Evolutionary conservation across 2,113 vertebrate species (phyloP).

Genomic region (Colaptes auratus): DNA sequence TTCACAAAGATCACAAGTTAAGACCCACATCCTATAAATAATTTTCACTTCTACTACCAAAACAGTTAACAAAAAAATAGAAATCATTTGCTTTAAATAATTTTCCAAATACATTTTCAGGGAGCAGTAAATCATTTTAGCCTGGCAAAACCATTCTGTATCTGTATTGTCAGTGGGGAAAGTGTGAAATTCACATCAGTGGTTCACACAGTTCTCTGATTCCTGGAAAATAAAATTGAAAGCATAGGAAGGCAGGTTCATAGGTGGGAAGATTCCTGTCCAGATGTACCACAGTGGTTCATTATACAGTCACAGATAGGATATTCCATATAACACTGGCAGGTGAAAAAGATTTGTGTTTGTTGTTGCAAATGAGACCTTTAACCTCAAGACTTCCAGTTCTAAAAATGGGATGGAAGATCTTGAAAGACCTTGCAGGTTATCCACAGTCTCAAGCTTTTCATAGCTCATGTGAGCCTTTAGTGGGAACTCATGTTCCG

Average conservation of each 20-base stretch:
- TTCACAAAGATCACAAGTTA: not conserved
- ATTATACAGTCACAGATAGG: not conserved
- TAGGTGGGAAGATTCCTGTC: not conserved
- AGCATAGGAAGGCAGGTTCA: not conserved
- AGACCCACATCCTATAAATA: accelerated
- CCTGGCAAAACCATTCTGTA: not conserved
- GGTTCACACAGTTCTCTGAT: not conserved
- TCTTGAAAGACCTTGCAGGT: not conserved
- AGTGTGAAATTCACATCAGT: not conserved
- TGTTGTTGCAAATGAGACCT: not conserved
- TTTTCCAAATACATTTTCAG: not conserved
- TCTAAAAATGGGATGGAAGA: not conserved
- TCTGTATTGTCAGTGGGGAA: not conserved
- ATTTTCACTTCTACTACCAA: not conserved
- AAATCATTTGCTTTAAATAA: not conserved
- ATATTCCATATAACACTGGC: not conserved
- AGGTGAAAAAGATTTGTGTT: not conserved
- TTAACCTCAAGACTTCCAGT: not conserved
- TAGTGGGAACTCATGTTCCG: not conserved
- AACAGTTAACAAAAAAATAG: not conserved
- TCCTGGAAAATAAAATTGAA: not conserved
- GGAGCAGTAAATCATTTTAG: not conserved
- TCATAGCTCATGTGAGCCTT: not conserved
- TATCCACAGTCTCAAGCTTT: not conserved
- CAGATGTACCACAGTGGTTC: not conserved